phyloP scores from a whole-genome alignment of 2,113 vertebrate genomes.

The Gopherus flavomarginatus region DNA sequence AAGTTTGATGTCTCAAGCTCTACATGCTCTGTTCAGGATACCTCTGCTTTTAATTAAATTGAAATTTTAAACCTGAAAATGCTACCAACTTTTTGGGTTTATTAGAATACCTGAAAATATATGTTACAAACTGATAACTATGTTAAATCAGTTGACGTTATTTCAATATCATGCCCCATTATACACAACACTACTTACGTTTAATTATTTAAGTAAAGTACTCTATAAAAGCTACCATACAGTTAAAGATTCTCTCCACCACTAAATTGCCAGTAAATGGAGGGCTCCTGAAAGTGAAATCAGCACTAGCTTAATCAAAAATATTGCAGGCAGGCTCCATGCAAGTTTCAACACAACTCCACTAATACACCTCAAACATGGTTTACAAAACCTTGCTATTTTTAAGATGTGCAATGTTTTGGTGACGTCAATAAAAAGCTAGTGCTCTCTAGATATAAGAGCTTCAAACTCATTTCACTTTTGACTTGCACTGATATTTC shows the following conservation, averaged over 20 bases:
- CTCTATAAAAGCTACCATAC: not conserved
- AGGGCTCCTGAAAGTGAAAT: not conserved
- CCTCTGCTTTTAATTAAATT: fast-evolving
- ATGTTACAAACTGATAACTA: not conserved
- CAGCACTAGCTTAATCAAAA: not conserved
- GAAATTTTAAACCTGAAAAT: not conserved
- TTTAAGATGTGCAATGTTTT: not conserved
- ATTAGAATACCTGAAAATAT: not conserved
- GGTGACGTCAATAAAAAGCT: not conserved
- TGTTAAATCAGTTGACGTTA: not conserved
- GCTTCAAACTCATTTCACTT: not conserved
- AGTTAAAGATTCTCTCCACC: not conserved
- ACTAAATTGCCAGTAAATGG: not conserved
- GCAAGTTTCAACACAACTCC: not conserved
- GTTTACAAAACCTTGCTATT: not conserved
- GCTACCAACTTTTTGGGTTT: not conserved
- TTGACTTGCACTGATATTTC: not conserved
- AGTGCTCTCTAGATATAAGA: not conserved
- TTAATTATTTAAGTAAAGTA: not conserved
- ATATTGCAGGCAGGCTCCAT: not conserved
- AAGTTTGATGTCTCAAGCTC: not conserved
- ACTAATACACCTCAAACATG: not conserved
- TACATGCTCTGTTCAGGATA: fast-evolving
- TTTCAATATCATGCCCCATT: not conserved
- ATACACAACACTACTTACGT: not conserved